These are phyloP conservation scores for Junonia oenone DNA, from an alignment of 2,888 invertebrate species.

Conservation along the genomic window DNA sequence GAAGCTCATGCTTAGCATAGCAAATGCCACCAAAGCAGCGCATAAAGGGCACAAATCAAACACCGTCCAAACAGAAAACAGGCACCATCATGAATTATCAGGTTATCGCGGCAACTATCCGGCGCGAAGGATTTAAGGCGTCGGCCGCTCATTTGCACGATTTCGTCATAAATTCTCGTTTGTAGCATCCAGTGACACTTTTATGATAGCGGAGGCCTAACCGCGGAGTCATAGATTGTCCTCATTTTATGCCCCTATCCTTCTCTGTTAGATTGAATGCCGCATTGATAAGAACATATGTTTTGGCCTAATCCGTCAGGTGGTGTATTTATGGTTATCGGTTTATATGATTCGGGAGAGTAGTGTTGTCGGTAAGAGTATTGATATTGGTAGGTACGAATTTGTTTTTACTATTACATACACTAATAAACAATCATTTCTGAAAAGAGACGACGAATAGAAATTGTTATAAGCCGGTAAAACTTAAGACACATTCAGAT, in stretches of 20 bases:
- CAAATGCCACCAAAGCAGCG: conserved; percentile 19
- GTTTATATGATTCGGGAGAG: too few relatives aligned
- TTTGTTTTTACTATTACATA: too few relatives aligned
- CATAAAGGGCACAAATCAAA: conserved; percentile 29
- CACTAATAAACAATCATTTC: too few relatives aligned
- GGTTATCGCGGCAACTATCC: conserved; percentile 62
- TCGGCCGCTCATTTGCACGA: conserved; percentile 70
- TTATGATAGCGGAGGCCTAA: conserved; percentile 56
- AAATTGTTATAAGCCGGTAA: too few relatives aligned
- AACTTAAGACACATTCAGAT: too few relatives aligned
- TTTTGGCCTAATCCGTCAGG: not conserved
- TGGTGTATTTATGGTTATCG: too few relatives aligned
- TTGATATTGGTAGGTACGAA: too few relatives aligned
- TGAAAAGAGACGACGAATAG: too few relatives aligned
- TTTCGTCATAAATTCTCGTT: conserved; percentile 68
- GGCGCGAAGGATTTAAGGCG: conserved; percentile 56
- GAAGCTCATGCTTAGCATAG: conserved; percentile 5
- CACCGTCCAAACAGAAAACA: conserved; percentile 29
- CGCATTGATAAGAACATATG: conserved; percentile 6
- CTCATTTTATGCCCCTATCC: conserved; percentile 17
- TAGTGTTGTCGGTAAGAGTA: too few relatives aligned
- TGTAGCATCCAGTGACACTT: conserved; percentile 68
- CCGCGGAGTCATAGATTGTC: conserved; percentile 22
- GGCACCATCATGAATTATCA: conserved; percentile 51
- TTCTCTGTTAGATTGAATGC: conserved; percentile 3